phyloP scores from a whole-genome alignment of 2,113 vertebrate species.

The Bufo gargarizans region DNA sequence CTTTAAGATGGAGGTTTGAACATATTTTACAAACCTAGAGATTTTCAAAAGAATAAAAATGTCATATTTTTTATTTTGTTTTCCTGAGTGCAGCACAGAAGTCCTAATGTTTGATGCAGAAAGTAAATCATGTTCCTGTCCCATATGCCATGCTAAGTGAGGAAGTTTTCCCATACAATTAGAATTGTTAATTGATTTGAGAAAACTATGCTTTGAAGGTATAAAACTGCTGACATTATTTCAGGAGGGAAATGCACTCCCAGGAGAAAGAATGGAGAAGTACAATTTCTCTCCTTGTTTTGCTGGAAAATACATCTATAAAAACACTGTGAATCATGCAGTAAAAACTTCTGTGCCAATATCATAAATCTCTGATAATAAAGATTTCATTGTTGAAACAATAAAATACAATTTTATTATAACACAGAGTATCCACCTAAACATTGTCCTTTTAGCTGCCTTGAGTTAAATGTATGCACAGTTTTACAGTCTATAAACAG shows the following conservation, averaged over 20 bases:
- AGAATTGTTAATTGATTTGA: slow-evolving; percentile 99
- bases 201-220: slow-evolving; percentile 99
- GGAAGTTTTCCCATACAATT: slow-evolving; percentile 98
- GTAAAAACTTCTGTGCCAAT: slow-evolving; percentile 96
- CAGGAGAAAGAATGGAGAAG: slow-evolving; percentile 84
- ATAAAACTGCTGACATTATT: slow-evolving; percentile 99
- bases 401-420: slow-evolving; percentile 98
- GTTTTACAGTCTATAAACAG: slow-evolving; percentile 99
- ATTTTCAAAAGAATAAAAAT: not conserved
- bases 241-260: slow-evolving; percentile 93
- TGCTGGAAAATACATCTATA: slow-evolving; percentile 92
- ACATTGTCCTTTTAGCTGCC: slow-evolving; percentile 99
- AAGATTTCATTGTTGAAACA: slow-evolving; percentile 98
- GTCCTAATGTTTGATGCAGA: slow-evolving; percentile 85
- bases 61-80: slow-evolving; percentile 22
- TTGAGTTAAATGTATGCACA: slow-evolving; percentile 98
- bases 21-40: not conserved
- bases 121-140: slow-evolving; percentile 97
- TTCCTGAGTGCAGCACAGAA: slow-evolving; percentile 71
- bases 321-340: slow-evolving; percentile 91
- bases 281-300: slow-evolving; percentile 93
- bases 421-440: slow-evolving; percentile 98
- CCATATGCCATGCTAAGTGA: slow-evolving; percentile 97
- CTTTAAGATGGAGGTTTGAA: not conserved
- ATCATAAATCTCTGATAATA: slow-evolving; percentile 98